phyloP scores from a whole-genome alignment of 2,797 vertebrate species.

The Siniperca scherzeri region DNA sequence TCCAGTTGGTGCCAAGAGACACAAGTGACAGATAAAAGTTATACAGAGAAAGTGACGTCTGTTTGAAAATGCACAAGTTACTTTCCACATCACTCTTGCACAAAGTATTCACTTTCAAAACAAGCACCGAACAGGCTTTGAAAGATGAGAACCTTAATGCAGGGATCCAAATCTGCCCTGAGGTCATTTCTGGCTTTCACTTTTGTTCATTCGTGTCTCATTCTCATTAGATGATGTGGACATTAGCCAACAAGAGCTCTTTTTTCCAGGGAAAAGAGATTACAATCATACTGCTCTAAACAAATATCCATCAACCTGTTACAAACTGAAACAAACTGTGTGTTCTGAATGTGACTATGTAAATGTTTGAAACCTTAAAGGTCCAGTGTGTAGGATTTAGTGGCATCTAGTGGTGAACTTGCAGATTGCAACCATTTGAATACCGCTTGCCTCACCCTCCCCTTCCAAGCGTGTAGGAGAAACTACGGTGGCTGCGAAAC shows the following conservation, averaged over 20 bases:
- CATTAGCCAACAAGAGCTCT: conserved; percentile 32
- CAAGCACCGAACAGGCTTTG: conserved; percentile 2
- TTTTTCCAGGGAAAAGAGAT: conserved; percentile 29
- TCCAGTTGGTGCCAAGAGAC: neutral
- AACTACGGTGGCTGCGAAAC: too few species aligned
- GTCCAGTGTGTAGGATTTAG: too few species aligned
- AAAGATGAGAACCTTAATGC: conserved; percentile 3
- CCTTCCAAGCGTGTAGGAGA: too few species aligned
- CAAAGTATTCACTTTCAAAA: conserved; percentile 36
- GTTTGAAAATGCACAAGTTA: conserved; percentile 15
- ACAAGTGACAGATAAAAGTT: neutral
- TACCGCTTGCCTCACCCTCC: too few species aligned
- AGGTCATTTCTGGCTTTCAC: neutral
- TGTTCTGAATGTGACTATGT: neutral
- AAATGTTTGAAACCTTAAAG: conserved; percentile 31
- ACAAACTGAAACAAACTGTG: neutral
- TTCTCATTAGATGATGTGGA: conserved; percentile 20
- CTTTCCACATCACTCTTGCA: conserved; percentile 43
- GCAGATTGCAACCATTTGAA: too few species aligned
- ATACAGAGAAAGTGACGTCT: neutral
- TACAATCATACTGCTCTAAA: conserved; percentile 2
- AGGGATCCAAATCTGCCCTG: conserved; percentile 14
- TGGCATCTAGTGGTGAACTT: too few species aligned
- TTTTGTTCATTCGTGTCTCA: neutral
- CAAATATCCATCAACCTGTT: conserved; percentile 27